Base-by-base conservation (phyloP, 1,140 invertebrate species). In the Cardiocondyla obscurior region DNA sequence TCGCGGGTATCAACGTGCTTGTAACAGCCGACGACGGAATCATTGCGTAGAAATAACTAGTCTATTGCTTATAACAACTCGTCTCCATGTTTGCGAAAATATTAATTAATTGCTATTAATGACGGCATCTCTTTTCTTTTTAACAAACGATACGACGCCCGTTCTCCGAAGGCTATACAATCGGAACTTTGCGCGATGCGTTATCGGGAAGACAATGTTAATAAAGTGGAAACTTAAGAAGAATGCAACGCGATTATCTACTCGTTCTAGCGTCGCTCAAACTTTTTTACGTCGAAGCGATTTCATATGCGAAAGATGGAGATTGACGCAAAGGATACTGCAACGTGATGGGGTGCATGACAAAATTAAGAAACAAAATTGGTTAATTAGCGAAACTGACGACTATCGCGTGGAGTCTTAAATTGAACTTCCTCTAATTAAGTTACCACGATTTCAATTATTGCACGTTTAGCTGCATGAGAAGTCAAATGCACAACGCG, bases 211-310 rank as follows among this genome's bases (percentile, higher is more conserved):
- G 53, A 79, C 62, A 69, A 42, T 39, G 42, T 36, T 51, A 62
- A 62, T 62, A 74, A 60, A 74, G 60, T 77, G 22, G 58, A 77
- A 22, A 79, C 69, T 25, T 69, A 33, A 79, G 69, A 25, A 14
- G 16, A 77, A 65, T 46, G 10, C 16, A 46, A 28, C 36, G 25
- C 51, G 10, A 12, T 73, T 16, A 16, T 28, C 36, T 25, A 36
- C 33, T 22, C 14, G 30, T 46, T 58, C 4, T 53, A 28, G 46
- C n/a, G 14, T 42, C 36, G 36, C 25, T 64, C 7, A 8, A 65
- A 65, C 16, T 25, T 7, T 1, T 12, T 14, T 44, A 14, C 30
- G 12, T 62, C 58, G 14, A 64, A 10, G 4, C 39, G 10, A 19
- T 70, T 36, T 51, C 14, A 49, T 25, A 51, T 2, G 33, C 6